phyloP scores from a whole-genome alignment of 1,140 invertebrate species.

The Papilio aristodemus region DNA sequence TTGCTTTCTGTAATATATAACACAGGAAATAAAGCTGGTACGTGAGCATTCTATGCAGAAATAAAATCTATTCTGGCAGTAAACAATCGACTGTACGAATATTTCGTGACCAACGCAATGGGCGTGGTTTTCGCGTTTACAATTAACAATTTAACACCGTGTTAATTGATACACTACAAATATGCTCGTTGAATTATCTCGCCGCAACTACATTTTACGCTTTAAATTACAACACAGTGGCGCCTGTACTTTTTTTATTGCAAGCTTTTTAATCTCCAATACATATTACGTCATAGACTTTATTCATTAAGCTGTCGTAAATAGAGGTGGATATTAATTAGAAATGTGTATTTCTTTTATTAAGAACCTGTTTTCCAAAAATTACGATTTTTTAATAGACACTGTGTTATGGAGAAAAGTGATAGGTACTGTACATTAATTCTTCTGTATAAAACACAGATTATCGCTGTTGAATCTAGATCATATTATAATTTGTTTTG shows the following conservation, averaged over 20 bases:
- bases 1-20: no score
- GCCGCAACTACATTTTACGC: conserved; percentile 23
- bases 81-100: neutral
- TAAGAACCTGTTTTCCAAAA: no score
- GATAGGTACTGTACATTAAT: no score
- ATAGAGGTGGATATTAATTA: no score
- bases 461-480: no score
- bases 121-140: conserved; percentile 1
- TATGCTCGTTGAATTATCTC: conserved; percentile 22
- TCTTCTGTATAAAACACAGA: no score
- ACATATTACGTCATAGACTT: neutral
- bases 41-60: neutral
- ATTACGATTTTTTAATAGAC: no score
- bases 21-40: no score
- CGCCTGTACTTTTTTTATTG: conserved; percentile 16
- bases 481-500: no score
- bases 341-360: no score
- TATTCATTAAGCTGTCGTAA: neutral
- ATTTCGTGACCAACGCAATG: conserved; percentile 10
- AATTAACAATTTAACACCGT: conserved; percentile 11
- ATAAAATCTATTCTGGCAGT: neutral
- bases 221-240: conserved; percentile 10
- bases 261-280: neutral
- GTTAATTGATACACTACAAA: conserved; percentile 31
- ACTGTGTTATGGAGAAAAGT: no score